phyloP scores from a whole-genome alignment of 2,888 invertebrate genomes.

The Habroteleia sp. region DNA sequence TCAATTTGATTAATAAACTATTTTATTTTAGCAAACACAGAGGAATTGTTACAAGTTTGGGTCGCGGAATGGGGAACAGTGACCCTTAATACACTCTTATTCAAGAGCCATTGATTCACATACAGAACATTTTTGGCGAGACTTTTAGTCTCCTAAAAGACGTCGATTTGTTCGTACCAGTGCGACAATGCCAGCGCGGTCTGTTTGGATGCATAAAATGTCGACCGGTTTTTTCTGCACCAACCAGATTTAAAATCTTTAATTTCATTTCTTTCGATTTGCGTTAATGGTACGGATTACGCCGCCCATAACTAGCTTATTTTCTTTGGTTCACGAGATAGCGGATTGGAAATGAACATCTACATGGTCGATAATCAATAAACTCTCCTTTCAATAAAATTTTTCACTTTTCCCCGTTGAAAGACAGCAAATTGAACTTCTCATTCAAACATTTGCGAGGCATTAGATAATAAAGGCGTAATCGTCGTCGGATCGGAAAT shows the following conservation, averaged over 20 bases:
- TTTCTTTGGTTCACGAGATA: background rate
- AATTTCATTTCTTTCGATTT: constrained; percentile 33
- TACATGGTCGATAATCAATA: constrained; percentile 21
- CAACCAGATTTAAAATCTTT: constrained; percentile 17
- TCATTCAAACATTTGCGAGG: no score
- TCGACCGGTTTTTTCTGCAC: constrained; percentile 6
- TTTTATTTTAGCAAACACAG: no score
- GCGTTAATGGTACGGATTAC: constrained; percentile 22
- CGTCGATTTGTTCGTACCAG: constrained; percentile 42
- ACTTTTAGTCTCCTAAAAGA: constrained; percentile 56
- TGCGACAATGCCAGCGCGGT: constrained; percentile 34
- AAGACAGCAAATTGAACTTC: constrained; percentile 22
- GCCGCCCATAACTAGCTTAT: constrained; percentile 39
- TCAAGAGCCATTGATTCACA: constrained; percentile 33
- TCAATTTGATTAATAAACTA: no score
- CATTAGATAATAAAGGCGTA: constrained; percentile 5
- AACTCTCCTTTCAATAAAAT: constrained; percentile 20
- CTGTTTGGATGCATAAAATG: constrained; percentile 21
- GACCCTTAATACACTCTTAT: constrained; percentile 41
- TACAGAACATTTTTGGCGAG: constrained; percentile 51
- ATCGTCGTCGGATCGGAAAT: constrained; percentile 3
- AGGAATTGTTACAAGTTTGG: constrained; percentile 17
- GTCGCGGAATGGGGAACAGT: constrained; percentile 40
- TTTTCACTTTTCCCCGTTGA: constrained; percentile 1
- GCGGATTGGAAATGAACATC: constrained; percentile 19